A percentile compares a stretch with the other conserved stretches of the same genome.
phyloP scores from a whole-genome alignment of 2,797 vertebrate genomes.

The Scleropages formosus region DNA sequence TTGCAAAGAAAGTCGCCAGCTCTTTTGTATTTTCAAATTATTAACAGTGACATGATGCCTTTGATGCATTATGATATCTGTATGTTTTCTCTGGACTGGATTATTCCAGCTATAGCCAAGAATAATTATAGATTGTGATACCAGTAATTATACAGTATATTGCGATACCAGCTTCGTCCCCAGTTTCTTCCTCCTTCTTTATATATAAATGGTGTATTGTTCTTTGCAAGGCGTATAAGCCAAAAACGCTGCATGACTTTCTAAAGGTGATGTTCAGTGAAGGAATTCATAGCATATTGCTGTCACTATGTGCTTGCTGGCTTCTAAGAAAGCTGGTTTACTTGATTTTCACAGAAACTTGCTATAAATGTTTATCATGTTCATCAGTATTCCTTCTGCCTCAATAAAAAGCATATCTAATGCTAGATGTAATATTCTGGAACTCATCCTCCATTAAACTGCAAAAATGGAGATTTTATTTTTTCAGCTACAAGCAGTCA shows the following conservation, averaged over 20 bases:
- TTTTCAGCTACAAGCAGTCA: no score
- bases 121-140: background rate
- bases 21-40: constrained; percentile 7
- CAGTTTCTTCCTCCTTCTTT: background rate
- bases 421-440: constrained; percentile 4
- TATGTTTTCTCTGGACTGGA: background rate
- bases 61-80: no score
- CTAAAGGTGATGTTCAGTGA: no score
- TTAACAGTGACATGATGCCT: no score
- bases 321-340: background rate
- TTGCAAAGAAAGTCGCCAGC: constrained; percentile 16
- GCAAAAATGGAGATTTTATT: no score
- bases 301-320: background rate
- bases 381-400: background rate
- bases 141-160: background rate
- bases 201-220: background rate
- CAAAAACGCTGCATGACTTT: background rate
- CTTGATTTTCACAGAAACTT: background rate
- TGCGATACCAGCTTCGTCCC: no score
- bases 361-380: background rate
- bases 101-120: background rate
- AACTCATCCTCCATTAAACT: background rate
- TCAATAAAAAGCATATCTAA: background rate
- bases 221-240: background rate
- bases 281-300: background rate